A percentile compares a stretch with the other conserved stretches of the same genome.
phyloP scores from a whole-genome alignment of 2,888 invertebrate species.

The Hydriomena furcata region DNA sequence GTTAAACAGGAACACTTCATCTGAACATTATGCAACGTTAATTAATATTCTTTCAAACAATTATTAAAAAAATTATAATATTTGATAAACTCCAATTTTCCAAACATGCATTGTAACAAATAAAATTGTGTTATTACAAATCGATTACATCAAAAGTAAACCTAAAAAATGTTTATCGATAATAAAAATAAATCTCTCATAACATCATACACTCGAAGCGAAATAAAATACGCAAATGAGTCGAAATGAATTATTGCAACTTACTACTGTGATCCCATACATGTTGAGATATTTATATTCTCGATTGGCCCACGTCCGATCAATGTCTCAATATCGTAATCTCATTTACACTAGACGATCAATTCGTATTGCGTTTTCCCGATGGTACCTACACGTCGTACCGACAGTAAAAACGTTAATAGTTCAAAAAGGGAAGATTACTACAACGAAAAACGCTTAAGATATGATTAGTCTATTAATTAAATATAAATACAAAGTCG shows the following conservation, averaged over 20 bases:
- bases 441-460: slow-evolving; percentile 71
- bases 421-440: slow-evolving; percentile 56
- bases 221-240: slow-evolving; percentile 45
- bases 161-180: slow-evolving; percentile 29
- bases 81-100: neutral
- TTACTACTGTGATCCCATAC: slow-evolving; percentile 76
- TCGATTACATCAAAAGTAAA: slow-evolving; percentile 43
- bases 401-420: slow-evolving; percentile 44
- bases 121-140: slow-evolving; percentile 15
- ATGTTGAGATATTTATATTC: slow-evolving; percentile 69
- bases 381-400: slow-evolving; percentile 43
- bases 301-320: slow-evolving; percentile 75
- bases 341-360: slow-evolving; percentile 53
- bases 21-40: slow-evolving; percentile 7
- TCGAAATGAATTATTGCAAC: slow-evolving; percentile 58
- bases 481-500: slow-evolving; percentile 44
- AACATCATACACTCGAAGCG: slow-evolving; percentile 48
- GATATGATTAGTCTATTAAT: slow-evolving; percentile 78
- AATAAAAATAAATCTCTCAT: slow-evolving; percentile 34
- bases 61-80: neutral
- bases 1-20: slow-evolving; percentile 48
- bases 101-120: slow-evolving; percentile 9
- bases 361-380: slow-evolving; percentile 62
- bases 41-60: slow-evolving; percentile 3
- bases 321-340: slow-evolving; percentile 57